phyloP scores from a whole-genome alignment of 2,888 invertebrate species.

The Dromius quadrimaculatus region DNA sequence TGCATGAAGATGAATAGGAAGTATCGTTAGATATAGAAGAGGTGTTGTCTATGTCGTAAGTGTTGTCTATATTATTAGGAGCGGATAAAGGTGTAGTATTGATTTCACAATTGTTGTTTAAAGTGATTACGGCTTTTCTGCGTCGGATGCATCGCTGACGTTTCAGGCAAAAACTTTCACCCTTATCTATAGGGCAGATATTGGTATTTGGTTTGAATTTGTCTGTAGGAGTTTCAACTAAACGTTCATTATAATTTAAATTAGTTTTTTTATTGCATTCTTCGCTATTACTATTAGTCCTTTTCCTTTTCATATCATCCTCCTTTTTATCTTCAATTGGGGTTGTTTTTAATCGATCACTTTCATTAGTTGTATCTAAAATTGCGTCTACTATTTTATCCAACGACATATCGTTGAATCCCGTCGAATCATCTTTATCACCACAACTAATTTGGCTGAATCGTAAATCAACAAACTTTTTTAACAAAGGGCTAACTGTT shows the following conservation, averaged over 20 bases:
- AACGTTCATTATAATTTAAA: constrained; percentile 7
- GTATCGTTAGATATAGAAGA: constrained; percentile 22
- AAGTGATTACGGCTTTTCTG: constrained; percentile 65
- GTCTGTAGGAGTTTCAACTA: constrained; percentile 37
- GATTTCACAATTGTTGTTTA: constrained; percentile 49
- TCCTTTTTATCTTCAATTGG: constrained; percentile 55
- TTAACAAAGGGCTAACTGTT: constrained; percentile 73
- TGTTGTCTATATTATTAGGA: background rate
- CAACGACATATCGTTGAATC: constrained; percentile 70
- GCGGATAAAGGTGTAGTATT: constrained; percentile 24
- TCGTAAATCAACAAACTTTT: constrained; percentile 71
- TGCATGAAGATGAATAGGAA: constrained; percentile 15
- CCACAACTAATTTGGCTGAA: constrained; percentile 68
- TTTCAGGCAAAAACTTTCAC: constrained; percentile 63
- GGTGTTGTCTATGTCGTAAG: background rate
- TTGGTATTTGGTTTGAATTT: constrained; percentile 56
- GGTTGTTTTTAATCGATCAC: constrained; percentile 39
- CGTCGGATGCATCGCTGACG: constrained; percentile 72
- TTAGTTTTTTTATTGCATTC: constrained; percentile 33
- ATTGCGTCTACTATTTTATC: constrained; percentile 75
- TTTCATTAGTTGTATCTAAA: constrained; percentile 70
- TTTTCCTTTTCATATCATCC: constrained; percentile 55
- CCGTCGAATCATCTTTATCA: constrained; percentile 67
- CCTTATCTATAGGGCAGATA: too few relatives aligned
- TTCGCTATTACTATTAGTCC: constrained; percentile 55